Evolutionary conservation across 2,888 invertebrate species (phyloP).

Genomic region (Agrochola lychnidis): DNA sequence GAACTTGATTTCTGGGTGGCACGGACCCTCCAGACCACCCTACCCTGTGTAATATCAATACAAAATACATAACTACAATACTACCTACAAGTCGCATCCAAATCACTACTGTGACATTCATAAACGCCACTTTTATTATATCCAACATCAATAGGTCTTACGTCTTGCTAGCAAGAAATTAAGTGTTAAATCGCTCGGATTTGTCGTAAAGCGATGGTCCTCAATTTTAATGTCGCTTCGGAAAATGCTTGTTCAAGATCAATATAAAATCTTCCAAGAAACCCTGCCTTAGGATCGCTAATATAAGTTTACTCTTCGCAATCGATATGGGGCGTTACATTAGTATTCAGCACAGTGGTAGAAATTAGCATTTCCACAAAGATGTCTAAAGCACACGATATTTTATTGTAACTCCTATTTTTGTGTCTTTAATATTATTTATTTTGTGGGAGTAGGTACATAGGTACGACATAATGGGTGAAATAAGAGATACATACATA

Average conservation of each 20-base stretch:
- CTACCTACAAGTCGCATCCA: neutral
- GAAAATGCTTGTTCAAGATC: slow-evolving; percentile 30
- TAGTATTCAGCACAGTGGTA: slow-evolving; percentile 65
- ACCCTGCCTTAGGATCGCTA: slow-evolving; percentile 37
- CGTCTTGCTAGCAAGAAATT: slow-evolving; percentile 9
- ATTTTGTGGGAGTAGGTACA: slow-evolving; percentile 15
- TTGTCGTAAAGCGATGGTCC: slow-evolving; percentile 20
- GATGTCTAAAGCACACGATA: slow-evolving; percentile 49
- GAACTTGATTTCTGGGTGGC: neutral
- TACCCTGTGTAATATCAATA: neutral
- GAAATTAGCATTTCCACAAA: slow-evolving; percentile 67
- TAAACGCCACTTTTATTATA: slow-evolving; percentile 23
- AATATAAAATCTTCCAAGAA: slow-evolving; percentile 29
- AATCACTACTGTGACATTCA: neutral
- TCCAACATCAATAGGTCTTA: neutral
- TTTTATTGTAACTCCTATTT: slow-evolving; percentile 29
- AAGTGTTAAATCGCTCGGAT: slow-evolving; percentile 29
- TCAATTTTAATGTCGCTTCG: slow-evolving; percentile 32
- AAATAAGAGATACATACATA: slow-evolving; percentile 3
- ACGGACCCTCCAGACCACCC: neutral
- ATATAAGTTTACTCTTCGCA: slow-evolving; percentile 60
- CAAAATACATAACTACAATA: too few species aligned
- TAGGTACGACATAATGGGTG: neutral
- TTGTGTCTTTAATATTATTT: slow-evolving; percentile 9
- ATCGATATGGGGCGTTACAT: slow-evolving; percentile 66